phyloP scores from a whole-genome alignment of 2,797 vertebrate species.

The Darevskia nairensis region DNA sequence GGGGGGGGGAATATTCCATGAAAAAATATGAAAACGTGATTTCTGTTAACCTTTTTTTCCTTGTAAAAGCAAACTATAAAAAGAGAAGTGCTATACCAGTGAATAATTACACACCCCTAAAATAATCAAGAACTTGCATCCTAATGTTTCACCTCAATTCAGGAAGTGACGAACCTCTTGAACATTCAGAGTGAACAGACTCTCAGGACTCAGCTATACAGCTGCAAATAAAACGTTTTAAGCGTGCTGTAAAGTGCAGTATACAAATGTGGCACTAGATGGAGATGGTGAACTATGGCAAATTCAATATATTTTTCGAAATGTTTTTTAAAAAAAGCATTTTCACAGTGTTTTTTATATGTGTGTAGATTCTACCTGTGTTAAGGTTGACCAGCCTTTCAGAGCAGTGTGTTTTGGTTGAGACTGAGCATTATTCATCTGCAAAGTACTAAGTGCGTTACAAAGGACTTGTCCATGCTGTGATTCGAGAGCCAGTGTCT shows the following conservation, averaged over 20 bases:
- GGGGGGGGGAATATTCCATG: not conserved
- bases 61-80: not conserved
- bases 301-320: too few relatives aligned
- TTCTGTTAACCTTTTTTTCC: not conserved
- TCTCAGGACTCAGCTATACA: too few relatives aligned
- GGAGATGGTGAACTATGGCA: too few relatives aligned
- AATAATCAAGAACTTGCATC: not conserved
- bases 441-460: not conserved
- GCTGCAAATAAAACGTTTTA: too few relatives aligned
- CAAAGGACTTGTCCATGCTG: not conserved
- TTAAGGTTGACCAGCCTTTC: not conserved
- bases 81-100: constrained; percentile 8
- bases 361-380: too few relatives aligned
- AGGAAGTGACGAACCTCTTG: not conserved
- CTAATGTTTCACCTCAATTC: not conserved
- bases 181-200: not conserved
- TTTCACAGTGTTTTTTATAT: too few relatives aligned
- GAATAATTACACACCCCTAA: constrained; percentile 2
- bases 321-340: too few relatives aligned
- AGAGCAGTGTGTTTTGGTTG: not conserved
- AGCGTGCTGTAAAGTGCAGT: too few relatives aligned
- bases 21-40: not conserved
- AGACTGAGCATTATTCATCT: not conserved
- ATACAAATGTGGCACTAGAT: too few relatives aligned
- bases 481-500: not conserved